A percentile compares a stretch with the other conserved stretches of the same genome.
Evolutionary conservation across 2,888 invertebrate genomes (phyloP).

Genomic region (Anthrax anthrax): DNA sequence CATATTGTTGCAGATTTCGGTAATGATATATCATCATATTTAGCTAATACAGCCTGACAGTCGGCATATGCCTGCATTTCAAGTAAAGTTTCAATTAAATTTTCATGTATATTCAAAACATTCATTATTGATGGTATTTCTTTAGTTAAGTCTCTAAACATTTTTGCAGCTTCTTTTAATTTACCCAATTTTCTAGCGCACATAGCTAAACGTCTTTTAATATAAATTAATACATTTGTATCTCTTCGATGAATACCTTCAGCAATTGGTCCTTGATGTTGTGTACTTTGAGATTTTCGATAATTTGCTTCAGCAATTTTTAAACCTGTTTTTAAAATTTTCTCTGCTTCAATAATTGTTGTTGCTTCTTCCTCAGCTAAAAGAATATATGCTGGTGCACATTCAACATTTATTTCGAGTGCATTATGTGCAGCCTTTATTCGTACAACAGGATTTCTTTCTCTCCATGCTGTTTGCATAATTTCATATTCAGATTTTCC

Average conservation of each 20-base stretch:
- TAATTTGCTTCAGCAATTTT: constrained; percentile 73
- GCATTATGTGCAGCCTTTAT: constrained; percentile 86
- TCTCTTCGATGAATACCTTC: constrained; percentile 75
- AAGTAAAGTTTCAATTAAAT: constrained; percentile 84
- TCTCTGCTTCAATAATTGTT: constrained; percentile 78
- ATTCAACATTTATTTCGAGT: constrained; percentile 74
- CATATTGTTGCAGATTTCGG: constrained; percentile 91
- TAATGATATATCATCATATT: constrained; percentile 82
- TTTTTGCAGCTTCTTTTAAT: constrained; percentile 87
- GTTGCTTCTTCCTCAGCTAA: constrained; percentile 94
- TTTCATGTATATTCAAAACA: constrained; percentile 87
- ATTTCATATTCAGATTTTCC: constrained; percentile 82
- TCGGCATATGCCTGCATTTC: constrained; percentile 96
- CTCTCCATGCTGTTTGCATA: constrained; percentile 95
- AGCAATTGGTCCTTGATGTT: constrained; percentile 58
- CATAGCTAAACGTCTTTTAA: constrained; percentile 91
- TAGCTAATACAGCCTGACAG: constrained; percentile 82
- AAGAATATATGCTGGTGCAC: constrained; percentile 87
- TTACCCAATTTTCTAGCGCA: constrained; percentile 89
- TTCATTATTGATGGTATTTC: constrained; percentile 92
- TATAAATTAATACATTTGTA: constrained; percentile 86
- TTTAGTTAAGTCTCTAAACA: constrained; percentile 92
- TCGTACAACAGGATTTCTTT: constrained; percentile 78
- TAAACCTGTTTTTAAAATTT: constrained; percentile 65
- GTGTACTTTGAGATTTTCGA: constrained; percentile 59